A percentile compares a stretch with the other conserved stretches of the same genome.
Evolutionary conservation across 2,888 invertebrate genomes (phyloP).

Genomic region (Cotesia congregata): DNA sequence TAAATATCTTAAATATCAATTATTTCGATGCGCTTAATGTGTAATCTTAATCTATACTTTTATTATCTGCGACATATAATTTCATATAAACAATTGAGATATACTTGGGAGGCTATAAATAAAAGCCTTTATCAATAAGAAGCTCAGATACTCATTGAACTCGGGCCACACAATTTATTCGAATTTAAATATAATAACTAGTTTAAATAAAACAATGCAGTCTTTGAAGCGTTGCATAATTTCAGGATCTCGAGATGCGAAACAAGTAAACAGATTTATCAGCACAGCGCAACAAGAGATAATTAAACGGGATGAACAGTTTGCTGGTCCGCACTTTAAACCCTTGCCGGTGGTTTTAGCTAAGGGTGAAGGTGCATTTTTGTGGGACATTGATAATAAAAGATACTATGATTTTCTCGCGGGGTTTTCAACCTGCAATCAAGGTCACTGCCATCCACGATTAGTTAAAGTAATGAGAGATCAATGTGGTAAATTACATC

Average conservation of each 20-base stretch:
- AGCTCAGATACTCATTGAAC: background rate
- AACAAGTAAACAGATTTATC: conserved; percentile 50
- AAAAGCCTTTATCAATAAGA: background rate
- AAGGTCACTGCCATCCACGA: conserved; percentile 84
- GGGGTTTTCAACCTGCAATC: conserved; percentile 87
- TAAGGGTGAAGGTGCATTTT: conserved; percentile 78
- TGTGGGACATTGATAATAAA: conserved; percentile 87
- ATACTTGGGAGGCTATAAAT: background rate
- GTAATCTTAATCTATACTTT: background rate
- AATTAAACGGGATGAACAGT: conserved; percentile 75
- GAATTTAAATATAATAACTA: conserved; percentile 1
- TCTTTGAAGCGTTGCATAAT: conserved; percentile 46
- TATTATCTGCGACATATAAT: background rate
- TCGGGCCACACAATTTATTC: background rate
- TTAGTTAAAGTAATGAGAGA: conserved; percentile 76
- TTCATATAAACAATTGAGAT: background rate
- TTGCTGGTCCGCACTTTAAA: conserved; percentile 81
- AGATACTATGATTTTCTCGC: conserved; percentile 84
- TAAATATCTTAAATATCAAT: background rate
- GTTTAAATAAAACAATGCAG: conserved; percentile 49
- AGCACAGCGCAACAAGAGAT: conserved; percentile 54
- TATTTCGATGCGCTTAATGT: background rate
- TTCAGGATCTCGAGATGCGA: conserved; percentile 30
- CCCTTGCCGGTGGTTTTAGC: conserved; percentile 79
- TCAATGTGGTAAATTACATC: conserved; percentile 76